phyloP scores from a whole-genome alignment of 92 coral and sea anemone genomes.

The Epizoanthus ramosus region DNA sequence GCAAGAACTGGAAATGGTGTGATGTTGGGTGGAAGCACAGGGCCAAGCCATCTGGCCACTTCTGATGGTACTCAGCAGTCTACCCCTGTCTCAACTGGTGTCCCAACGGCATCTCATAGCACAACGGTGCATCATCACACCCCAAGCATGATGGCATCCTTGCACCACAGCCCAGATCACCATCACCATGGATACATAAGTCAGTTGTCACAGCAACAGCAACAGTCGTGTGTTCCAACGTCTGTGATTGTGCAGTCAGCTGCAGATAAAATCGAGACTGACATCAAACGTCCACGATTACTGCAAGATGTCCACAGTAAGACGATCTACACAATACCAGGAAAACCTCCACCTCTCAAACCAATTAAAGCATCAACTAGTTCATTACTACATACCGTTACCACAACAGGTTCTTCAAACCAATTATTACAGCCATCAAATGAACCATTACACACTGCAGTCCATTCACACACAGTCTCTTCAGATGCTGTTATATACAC shows the following conservation, averaged over 20 bases:
- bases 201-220: constrained; percentile 62
- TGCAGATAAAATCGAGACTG: constrained; percentile 74
- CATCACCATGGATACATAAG: constrained; percentile 17
- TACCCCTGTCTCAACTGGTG: constrained; percentile 8
- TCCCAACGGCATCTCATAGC: constrained; percentile 40
- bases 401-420: constrained; percentile 8
- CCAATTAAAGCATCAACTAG: constrained; percentile 61
- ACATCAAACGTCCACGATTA: constrained; percentile 77
- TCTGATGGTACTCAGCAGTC: constrained; percentile 8
- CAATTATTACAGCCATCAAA: constrained; percentile 9
- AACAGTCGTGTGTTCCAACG: constrained; percentile 89
- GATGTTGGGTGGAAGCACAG: constrained; percentile 43
- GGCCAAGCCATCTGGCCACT: constrained; percentile 43
- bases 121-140: constrained; percentile 37
- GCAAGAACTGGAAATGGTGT: constrained; percentile 78
- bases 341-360: constrained; percentile 85
- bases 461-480: constrained; percentile 14
- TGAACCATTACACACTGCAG: constrained; percentile 16
- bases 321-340: constrained; percentile 64
- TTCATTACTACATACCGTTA: constrained; percentile 44
- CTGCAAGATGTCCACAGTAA: constrained; percentile 62
- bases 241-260: constrained; percentile 90
- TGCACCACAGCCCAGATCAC: constrained; percentile 54
- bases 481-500: constrained; percentile 27
- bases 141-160: constrained; percentile 52